Evolutionary conservation across 2,113 vertebrate genomes (phyloP).

Genomic region (Podilymbus podiceps): DNA sequence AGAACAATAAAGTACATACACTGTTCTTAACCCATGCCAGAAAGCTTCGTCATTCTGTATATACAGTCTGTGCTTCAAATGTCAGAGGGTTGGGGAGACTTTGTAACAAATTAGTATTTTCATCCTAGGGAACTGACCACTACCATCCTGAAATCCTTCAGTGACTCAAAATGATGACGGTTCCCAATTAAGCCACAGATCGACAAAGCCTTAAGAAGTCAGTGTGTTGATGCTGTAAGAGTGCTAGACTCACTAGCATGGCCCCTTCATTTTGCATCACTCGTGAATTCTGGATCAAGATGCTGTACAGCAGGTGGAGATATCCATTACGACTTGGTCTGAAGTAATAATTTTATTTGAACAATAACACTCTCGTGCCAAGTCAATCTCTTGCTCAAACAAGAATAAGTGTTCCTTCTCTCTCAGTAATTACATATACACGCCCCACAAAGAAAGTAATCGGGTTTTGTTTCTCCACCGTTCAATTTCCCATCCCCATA

Average conservation of each 20-base stretch:
- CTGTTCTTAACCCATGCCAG: neutral
- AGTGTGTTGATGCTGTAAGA: neutral
- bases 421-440: accelerated
- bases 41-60: neutral
- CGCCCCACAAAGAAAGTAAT: neutral
- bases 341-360: neutral
- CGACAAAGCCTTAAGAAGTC: neutral
- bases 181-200: neutral
- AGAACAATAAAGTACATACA: neutral
- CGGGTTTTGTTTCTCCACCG: neutral
- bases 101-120: neutral
- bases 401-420: neutral
- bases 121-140: neutral
- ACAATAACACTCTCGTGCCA: neutral
- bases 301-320: neutral
- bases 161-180: neutral
- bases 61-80: neutral
- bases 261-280: neutral
- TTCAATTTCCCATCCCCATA: neutral
- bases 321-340: neutral
- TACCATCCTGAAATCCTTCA: neutral
- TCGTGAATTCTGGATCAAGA: neutral
- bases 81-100: neutral
- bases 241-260: neutral
- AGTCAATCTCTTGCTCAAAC: neutral